Base-by-base conservation (phyloP, 2,888 invertebrate species). In the Autographa pulchrina region DNA sequence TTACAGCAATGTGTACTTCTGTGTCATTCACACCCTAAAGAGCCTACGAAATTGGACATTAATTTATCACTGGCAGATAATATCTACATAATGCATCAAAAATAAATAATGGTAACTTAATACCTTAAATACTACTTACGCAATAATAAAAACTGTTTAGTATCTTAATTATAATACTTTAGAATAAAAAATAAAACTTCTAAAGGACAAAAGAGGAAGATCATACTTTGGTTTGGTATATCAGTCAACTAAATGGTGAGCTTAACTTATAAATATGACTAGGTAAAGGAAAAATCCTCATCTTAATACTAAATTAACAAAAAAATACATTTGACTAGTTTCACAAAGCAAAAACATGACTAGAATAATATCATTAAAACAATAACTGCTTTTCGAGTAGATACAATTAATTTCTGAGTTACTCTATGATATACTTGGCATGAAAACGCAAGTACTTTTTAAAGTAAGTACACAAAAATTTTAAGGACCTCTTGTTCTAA, bases 161-260 rank as follows among this genome's bases (percentile, higher is more conserved):
- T 70, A 61, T 32, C 41, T 71, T 67, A 69, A 25, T 25, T 56
- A 62, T 74, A 59, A 41, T 58, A 65, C 25, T 59, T 61, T 48
- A 62, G 14, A 73, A 68, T 56, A 67, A 75, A 43, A 48, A 48
- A 48, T 48, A 48, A 48, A n/a, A 58, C 71, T 78, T 64, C 20
- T 70, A 72, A 60, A 72, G 38, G 43, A 41, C 62, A 76, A 73
- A 73, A 76, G 54, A 62, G 77, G 80, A 81, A 83, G 75, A 83
- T 72, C 72, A 78, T 64, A 69, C 60, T 63, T 69, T 79, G 68
- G 52, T 64, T 64, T 65, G 52, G 62, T 64, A 68, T 62, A 73
- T 79, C 80, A 78, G 82, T 79, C 70, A 79, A 81, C 66, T 65
- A 73, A 82, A 84, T 81, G 38, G 65, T 68, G 69, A 82, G 70